A percentile compares a stretch with the other conserved stretches of the same genome.
phyloP scores from a whole-genome alignment of 2,888 invertebrate species.

The Hedychridium roseum region DNA sequence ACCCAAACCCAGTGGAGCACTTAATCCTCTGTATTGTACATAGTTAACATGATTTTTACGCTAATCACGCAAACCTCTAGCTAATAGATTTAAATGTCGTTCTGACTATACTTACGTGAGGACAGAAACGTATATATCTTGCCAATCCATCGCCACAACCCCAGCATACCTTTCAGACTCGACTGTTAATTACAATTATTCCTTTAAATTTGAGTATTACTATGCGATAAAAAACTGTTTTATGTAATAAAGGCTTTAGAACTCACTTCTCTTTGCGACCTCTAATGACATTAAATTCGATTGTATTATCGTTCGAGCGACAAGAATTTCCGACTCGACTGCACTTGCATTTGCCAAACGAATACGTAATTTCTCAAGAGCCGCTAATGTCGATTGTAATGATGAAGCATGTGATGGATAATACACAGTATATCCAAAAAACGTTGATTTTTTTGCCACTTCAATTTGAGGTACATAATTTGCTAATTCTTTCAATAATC shows the following conservation, averaged over 20 bases:
- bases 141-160: conserved; percentile 72
- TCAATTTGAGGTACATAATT: conserved; percentile 44
- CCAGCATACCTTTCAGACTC: conserved; percentile 67
- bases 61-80: no score
- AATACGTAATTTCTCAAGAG: conserved; percentile 43
- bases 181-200: conserved; percentile 46
- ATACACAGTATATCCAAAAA: conserved; percentile 50
- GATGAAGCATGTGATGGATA: conserved; percentile 41
- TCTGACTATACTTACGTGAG: conserved; percentile 72
- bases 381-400: conserved; percentile 38
- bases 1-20: conserved; percentile 66
- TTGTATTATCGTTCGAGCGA: conserved; percentile 42
- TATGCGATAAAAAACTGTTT: neutral
- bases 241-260: conserved; percentile 1
- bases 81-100: conserved; percentile 14
- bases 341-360: conserved; percentile 40
- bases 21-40: conserved; percentile 66
- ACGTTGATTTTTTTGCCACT: conserved; percentile 34
- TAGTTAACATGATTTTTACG: neutral
- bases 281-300: conserved; percentile 21
- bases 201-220: neutral
- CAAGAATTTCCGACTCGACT: conserved; percentile 41
- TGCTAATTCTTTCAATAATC: conserved; percentile 43
- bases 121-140: conserved; percentile 74
- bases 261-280: conserved; percentile 35